Evolutionary conservation across 2,797 vertebrate genomes (phyloP).

Genomic region (Silurus aristotelis): DNA sequence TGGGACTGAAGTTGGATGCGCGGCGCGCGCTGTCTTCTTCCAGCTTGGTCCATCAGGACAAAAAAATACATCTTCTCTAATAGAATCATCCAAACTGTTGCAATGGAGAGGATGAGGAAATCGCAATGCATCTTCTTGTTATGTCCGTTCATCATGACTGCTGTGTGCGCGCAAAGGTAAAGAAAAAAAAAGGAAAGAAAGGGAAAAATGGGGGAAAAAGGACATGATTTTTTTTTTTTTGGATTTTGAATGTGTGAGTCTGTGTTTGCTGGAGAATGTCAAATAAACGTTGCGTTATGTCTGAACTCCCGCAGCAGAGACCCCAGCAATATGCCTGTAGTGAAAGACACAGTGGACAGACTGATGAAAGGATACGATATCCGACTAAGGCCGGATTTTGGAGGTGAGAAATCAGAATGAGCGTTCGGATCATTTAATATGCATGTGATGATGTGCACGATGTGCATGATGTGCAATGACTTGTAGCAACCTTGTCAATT

Average conservation of each 20-base stretch:
- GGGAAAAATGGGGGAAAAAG: background rate
- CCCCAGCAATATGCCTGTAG: slow-evolving; percentile 98
- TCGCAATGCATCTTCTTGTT: slow-evolving; percentile 83
- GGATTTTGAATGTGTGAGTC: slow-evolving; percentile 52
- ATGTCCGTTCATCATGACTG: slow-evolving; percentile 83
- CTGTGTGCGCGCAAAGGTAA: slow-evolving; percentile 90
- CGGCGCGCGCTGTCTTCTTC: slow-evolving; percentile 87
- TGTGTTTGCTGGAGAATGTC: slow-evolving; percentile 47
- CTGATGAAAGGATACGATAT: slow-evolving; percentile 99
- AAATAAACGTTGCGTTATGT: slow-evolving; percentile 66
- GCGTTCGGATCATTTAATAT: slow-evolving; percentile 53
- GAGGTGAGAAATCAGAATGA: slow-evolving; percentile 82
- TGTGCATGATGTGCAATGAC: slow-evolving; percentile 67
- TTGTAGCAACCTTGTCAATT: slow-evolving; percentile 69
- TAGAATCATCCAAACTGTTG: slow-evolving; percentile 84
- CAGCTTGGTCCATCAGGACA: slow-evolving; percentile 66
- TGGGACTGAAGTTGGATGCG: slow-evolving; percentile 97
- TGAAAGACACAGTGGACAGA: slow-evolving; percentile 98
- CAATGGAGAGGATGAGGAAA: slow-evolving; percentile 95
- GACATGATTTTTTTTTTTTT: background rate
- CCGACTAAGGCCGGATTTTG: slow-evolving; percentile 99
- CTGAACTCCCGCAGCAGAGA: slow-evolving; percentile 83
- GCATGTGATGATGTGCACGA: slow-evolving; percentile 15
- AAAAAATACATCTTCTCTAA: no score
- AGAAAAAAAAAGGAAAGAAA: slow-evolving; percentile 24